Evolutionary conservation across 2,797 vertebrate species (phyloP).

Genomic region (Urocyon cinereoargenteus): DNA sequence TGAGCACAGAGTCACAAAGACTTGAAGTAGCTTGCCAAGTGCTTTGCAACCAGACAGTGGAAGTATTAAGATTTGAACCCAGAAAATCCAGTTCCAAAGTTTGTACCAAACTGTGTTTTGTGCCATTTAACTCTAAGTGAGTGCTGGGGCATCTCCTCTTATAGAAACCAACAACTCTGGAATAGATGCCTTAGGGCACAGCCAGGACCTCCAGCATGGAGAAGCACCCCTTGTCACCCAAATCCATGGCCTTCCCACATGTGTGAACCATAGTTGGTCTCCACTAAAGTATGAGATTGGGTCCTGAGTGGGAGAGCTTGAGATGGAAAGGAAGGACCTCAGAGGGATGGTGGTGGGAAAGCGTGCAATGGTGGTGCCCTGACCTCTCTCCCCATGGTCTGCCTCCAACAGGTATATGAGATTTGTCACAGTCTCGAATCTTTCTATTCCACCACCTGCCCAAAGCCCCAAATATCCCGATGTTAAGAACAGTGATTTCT

Average conservation of each 20-base stretch:
- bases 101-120: background rate
- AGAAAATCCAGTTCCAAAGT: background rate
- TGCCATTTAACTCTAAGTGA: too few species aligned
- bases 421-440: background rate
- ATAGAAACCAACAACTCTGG: background rate
- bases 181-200: background rate
- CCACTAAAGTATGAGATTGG: background rate
- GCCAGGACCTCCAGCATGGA: background rate
- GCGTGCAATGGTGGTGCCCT: fast-evolving
- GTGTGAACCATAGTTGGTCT: background rate
- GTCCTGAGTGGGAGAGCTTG: background rate
- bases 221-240: background rate
- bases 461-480: background rate
- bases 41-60: background rate
- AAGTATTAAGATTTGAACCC: background rate
- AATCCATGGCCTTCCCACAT: background rate
- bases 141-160: background rate
- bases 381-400: background rate
- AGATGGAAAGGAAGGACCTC: background rate
- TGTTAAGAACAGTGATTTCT: background rate
- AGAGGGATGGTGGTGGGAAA: background rate
- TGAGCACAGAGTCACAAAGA: background rate
- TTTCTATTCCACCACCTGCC: fast-evolving
- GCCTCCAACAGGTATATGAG: slow-evolving; percentile 63
- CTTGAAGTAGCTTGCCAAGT: background rate